A percentile compares a stretch with the other conserved stretches of the same genome.
Conservation (phyloP, 2,888 invertebrate species). For the Cheilosia scutellata region DNA sequence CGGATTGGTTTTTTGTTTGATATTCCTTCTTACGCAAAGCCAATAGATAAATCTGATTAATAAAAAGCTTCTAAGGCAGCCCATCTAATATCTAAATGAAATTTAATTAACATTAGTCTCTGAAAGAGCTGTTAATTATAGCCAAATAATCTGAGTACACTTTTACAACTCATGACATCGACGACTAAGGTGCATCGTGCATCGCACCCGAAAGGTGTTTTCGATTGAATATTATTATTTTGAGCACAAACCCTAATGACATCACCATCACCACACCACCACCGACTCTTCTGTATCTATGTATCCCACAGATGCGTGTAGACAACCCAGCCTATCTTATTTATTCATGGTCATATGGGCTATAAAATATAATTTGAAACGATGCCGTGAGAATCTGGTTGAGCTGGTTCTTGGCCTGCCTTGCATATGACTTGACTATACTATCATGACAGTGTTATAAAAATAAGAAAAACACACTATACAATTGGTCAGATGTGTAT, state of each 20-base stretch:
- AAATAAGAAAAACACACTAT: constrained; percentile 12
- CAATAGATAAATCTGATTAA: background rate
- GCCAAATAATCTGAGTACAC: background rate
- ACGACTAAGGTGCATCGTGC: background rate
- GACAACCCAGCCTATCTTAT: constrained; percentile 43
- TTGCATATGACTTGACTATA: constrained; percentile 7
- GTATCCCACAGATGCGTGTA: constrained; percentile 32
- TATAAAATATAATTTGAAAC: constrained; percentile 54
- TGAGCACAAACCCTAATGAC: constrained; percentile 39
- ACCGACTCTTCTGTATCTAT: background rate
- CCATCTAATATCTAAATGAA: constrained; percentile 3
- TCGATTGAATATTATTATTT: background rate
- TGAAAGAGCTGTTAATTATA: constrained; percentile 3
- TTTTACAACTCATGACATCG: background rate
- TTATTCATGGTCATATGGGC: constrained; percentile 61
- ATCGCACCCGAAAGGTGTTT: background rate
- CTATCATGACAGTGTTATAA: background rate
- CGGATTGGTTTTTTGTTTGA: background rate
- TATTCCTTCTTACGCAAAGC: background rate
- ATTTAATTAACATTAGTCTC: constrained; percentile 38
- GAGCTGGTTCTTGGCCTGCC: constrained; percentile 53
- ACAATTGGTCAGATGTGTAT: background rate
- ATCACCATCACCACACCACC: constrained; percentile 46
- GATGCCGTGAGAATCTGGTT: constrained; percentile 67
- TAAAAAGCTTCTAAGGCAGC: too few relatives aligned